Conservation (phyloP, 2,797 vertebrate species). For the Pseudotriccus pelzelni region DNA sequence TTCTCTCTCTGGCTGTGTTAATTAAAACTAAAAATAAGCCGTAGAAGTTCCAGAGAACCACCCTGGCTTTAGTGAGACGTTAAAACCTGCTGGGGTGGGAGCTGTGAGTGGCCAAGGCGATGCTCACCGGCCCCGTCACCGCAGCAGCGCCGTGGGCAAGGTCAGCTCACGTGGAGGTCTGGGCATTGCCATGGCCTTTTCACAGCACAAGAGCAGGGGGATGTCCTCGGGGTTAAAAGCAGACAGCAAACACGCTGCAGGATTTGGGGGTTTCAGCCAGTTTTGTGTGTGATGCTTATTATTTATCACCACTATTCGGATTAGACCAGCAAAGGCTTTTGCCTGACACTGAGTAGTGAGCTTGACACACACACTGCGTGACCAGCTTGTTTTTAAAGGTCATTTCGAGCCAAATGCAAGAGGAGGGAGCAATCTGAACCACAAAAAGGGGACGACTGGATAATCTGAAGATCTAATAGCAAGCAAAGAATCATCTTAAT, state of each 20-base stretch:
- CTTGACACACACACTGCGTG: background rate
- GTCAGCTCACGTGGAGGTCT: background rate
- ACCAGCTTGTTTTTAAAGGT: background rate
- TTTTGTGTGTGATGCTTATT: background rate
- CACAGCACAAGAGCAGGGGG: background rate
- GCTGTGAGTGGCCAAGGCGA: background rate
- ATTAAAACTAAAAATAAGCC: background rate
- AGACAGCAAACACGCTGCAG: background rate
- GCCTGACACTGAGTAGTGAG: background rate
- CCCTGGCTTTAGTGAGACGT: background rate
- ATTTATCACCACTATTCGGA: rapidly evolving
- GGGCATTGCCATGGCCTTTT: background rate
- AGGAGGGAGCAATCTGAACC: background rate
- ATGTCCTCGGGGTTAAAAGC: background rate
- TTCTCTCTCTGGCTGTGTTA: background rate
- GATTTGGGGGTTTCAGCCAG: background rate
- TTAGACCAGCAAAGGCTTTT: background rate
- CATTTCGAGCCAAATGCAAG: background rate
- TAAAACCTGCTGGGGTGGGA: rapidly evolving
- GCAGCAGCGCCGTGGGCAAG: rapidly evolving
- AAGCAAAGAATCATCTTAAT: background rate
- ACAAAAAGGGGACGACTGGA: background rate
- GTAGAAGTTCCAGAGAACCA: background rate
- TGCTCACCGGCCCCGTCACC: rapidly evolving
- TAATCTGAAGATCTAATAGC: background rate